phyloP scores from a whole-genome alignment of 2,888 invertebrate genomes.

The Drosophila anomelani region DNA sequence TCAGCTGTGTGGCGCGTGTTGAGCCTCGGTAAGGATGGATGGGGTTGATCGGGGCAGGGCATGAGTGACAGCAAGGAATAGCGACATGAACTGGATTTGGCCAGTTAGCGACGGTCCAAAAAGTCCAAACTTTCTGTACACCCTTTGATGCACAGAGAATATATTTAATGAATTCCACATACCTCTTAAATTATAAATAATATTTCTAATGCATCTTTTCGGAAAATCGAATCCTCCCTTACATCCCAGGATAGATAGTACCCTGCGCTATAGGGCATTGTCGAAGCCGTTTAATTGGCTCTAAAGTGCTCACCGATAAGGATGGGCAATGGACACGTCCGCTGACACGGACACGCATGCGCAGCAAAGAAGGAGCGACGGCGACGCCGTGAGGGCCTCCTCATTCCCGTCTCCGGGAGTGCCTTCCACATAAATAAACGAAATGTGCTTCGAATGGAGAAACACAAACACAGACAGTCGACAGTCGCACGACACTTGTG shows the following conservation, averaged over 20 bases:
- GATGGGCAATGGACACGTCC: constrained; percentile 45
- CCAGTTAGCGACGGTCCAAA: not conserved
- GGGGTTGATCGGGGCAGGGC: constrained; percentile 17
- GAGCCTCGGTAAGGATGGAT: constrained; percentile 14
- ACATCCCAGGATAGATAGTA: constrained; percentile 1
- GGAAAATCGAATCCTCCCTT: not conserved
- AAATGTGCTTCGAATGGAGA: constrained; percentile 60
- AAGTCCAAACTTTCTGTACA: not conserved
- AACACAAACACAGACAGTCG: constrained; percentile 38
- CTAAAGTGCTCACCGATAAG: constrained; percentile 51
- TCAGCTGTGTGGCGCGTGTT: constrained; percentile 68
- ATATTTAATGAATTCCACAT: too few species aligned
- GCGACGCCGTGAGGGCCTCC: constrained; percentile 30
- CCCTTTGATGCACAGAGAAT: not conserved
- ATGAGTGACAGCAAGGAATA: constrained; percentile 44
- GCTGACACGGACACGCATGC: constrained; percentile 49
- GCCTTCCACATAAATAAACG: constrained; percentile 53
- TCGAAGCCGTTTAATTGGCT: constrained; percentile 69
- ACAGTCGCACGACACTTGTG: constrained; percentile 42
- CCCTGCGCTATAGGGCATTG: constrained; percentile 20
- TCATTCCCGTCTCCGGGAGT: not conserved
- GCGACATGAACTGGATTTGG: constrained; percentile 26
- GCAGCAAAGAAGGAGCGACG: constrained; percentile 37
- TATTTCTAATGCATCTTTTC: not conserved
- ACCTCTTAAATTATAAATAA: not conserved